phyloP scores from a whole-genome alignment of 2,113 vertebrate species.

The Coryphaenoides rupestris region DNA sequence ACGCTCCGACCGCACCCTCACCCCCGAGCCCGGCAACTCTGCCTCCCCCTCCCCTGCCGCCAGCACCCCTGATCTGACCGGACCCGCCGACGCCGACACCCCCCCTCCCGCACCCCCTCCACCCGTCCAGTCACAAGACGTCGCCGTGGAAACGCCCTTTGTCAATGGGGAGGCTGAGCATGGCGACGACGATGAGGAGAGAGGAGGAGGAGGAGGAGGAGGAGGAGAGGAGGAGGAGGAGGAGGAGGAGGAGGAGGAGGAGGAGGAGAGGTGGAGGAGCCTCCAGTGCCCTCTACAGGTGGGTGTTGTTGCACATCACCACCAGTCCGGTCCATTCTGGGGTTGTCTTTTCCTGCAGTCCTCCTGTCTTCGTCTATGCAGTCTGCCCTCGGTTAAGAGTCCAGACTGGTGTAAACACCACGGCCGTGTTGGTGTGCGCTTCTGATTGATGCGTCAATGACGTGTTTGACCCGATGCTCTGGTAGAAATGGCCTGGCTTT shows the following conservation, averaged over 20 bases:
- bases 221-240: slow-evolving; percentile 27
- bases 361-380: too few relatives aligned
- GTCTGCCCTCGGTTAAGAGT: too few relatives aligned
- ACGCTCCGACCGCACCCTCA: slow-evolving; percentile 38
- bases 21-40: slow-evolving; percentile 58
- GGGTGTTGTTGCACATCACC: too few relatives aligned
- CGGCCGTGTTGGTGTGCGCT: too few relatives aligned
- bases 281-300: slow-evolving; percentile 50
- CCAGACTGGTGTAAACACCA: too few relatives aligned
- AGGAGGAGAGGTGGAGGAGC: slow-evolving; percentile 25
- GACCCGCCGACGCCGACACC: slow-evolving; percentile 7
- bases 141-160: slow-evolving; percentile 41
- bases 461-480: too few relatives aligned
- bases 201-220: too few relatives aligned
- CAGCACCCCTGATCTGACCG: slow-evolving; percentile 55
- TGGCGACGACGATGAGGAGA: slow-evolving; percentile 10
- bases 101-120: slow-evolving; percentile 28
- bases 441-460: too few relatives aligned
- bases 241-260: slow-evolving; percentile 26
- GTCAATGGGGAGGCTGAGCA: slow-evolving; percentile 61
- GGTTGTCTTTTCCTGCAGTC: too few relatives aligned
- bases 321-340: too few relatives aligned
- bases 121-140: not conserved
- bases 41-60: slow-evolving; percentile 45
- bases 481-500: too few relatives aligned